phyloP scores from a whole-genome alignment of 2,113 vertebrate species.

The Etheostoma spectabile region DNA sequence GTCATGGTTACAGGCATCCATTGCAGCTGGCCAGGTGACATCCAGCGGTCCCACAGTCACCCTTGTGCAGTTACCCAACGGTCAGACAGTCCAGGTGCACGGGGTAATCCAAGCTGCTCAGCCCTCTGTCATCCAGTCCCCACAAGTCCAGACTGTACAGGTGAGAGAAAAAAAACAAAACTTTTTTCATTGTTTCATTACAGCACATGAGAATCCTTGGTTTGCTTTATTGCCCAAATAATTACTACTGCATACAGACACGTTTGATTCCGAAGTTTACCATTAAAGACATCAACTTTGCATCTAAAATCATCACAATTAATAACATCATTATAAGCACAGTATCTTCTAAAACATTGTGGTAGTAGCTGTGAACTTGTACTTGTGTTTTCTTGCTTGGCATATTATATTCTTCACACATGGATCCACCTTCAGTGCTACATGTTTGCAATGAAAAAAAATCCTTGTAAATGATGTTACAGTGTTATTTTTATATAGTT shows the following conservation, averaged over 20 bases:
- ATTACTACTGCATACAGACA: too few species aligned
- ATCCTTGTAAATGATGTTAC: background rate
- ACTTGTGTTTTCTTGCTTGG: too few species aligned
- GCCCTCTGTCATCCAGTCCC: constrained; percentile 98
- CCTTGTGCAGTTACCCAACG: constrained; percentile 96
- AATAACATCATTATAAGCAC: background rate
- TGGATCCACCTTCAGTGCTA: background rate
- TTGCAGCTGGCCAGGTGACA: constrained; percentile 91
- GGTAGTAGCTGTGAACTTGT: background rate
- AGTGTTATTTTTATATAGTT: background rate
- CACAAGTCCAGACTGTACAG: constrained; percentile 97
- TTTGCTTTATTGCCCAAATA: background rate
- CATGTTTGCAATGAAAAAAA: background rate
- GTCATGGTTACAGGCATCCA: constrained; percentile 86
- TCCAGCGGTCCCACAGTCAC: constrained; percentile 93
- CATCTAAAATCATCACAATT: background rate
- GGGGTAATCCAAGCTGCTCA: constrained; percentile 98
- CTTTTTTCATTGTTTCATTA: background rate
- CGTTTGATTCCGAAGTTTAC: too few species aligned
- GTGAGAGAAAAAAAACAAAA: constrained; percentile 77
- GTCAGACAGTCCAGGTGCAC: constrained; percentile 98
- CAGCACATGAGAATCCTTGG: background rate
- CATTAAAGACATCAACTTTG: background rate
- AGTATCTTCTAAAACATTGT: background rate
- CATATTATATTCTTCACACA: background rate